Percentiles rank a stretch among this genome's conserved stretches.
phyloP scores from a whole-genome alignment of 2,888 invertebrate species.

The Polydrusus cervinus region DNA sequence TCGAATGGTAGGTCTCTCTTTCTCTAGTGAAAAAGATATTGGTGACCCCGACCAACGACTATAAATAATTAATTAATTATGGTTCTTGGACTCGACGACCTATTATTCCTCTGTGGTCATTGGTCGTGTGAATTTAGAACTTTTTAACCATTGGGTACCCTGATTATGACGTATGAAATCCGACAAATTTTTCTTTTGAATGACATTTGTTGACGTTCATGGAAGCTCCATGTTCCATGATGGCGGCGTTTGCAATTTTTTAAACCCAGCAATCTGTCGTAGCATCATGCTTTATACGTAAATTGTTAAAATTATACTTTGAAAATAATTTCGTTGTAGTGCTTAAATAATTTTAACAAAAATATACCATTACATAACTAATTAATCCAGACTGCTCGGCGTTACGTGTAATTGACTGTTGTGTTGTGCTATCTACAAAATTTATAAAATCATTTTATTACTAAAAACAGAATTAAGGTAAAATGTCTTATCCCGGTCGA shows the following conservation, averaged over 20 bases:
- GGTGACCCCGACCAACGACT: too few relatives aligned
- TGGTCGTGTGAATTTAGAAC: too few relatives aligned
- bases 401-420: conserved; percentile 18
- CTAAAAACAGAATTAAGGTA: neutral
- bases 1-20: too few relatives aligned
- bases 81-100: too few relatives aligned
- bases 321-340: neutral
- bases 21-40: too few relatives aligned
- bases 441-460: neutral
- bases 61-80: too few relatives aligned
- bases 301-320: neutral
- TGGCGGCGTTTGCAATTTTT: conserved; percentile 15
- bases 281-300: conserved; percentile 6
- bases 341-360: neutral
- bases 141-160: too few relatives aligned
- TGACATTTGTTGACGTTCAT: conserved; percentile 13
- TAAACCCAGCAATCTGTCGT: neutral
- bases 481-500: conserved; percentile 92
- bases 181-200: too few relatives aligned
- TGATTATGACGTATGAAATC: too few relatives aligned
- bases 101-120: too few relatives aligned
- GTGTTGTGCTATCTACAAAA: conserved; percentile 4
- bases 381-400: conserved; percentile 5
- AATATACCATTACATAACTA: neutral
- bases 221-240: conserved; percentile 1